These are phyloP conservation scores for Calliopum simillimum DNA, from an alignment of 2,888 invertebrate species.

Conservation along the genomic window DNA sequence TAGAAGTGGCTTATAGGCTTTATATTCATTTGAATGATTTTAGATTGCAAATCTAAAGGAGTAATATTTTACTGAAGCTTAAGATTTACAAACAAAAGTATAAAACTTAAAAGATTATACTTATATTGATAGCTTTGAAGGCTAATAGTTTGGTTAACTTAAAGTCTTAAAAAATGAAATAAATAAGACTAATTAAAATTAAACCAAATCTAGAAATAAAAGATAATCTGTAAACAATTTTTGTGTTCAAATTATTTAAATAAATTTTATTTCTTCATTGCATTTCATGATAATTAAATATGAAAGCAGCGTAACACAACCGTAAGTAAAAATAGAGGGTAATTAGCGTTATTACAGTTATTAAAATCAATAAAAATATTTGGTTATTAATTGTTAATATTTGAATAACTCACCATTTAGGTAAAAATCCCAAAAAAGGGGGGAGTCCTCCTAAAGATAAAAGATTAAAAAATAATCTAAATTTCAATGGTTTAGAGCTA, in stretches of 20 bases:
- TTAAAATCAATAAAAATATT: conserved; percentile 67
- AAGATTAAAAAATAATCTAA: conserved; percentile 70
- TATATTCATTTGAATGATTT: conserved; percentile 68
- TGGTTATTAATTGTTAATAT: conserved; percentile 68
- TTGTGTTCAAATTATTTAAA: conserved; percentile 65
- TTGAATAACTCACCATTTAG: conserved; percentile 73
- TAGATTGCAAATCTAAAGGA: conserved; percentile 75
- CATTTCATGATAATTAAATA: conserved; percentile 69
- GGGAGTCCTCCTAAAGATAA: conserved; percentile 72
- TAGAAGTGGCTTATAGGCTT: too few species aligned
- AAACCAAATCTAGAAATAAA: conserved; percentile 57
- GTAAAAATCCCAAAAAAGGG: conserved; percentile 73
- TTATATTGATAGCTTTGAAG: conserved; percentile 74
- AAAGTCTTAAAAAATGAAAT: conserved; percentile 67
- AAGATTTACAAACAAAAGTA: too few species aligned
- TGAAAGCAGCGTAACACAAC: conserved; percentile 68
- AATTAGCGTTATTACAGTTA: conserved; percentile 69
- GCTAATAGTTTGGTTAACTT: conserved; percentile 74
- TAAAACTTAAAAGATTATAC: conserved; percentile 66
- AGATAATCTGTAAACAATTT: conserved; percentile 58
- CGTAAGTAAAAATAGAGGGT: conserved; percentile 72
- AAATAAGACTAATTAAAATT: conserved; percentile 54
- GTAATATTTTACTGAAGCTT: conserved; percentile 69
- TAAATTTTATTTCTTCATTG: conserved; percentile 64
- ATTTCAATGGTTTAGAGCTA: conserved; percentile 67